Base-by-base conservation (phyloP, 2,888 invertebrate species). In the Thumatha senex region DNA sequence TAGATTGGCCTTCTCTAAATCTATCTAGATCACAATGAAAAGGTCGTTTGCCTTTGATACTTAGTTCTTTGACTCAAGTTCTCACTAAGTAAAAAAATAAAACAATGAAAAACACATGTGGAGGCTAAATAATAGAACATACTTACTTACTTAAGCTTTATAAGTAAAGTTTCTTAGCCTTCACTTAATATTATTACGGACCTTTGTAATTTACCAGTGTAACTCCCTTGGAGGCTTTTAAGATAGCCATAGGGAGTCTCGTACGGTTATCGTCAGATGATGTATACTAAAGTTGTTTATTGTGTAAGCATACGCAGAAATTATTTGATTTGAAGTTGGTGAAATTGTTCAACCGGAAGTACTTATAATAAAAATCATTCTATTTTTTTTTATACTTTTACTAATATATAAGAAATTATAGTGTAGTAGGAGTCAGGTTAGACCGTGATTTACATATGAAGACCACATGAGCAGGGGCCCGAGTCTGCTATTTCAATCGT, bases 191-290 rank as follows among this genome's bases (percentile, higher is more conserved):
- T 58, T 18, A 56, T 54, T 45, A 57, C 54, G 7, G 2, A 35
- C 34, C 35, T 34, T 46, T 47, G 48, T 52, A 56, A 54, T 58
- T 54, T 56, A 60, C 48, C 40, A 48, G 11, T 60, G 46, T 53
- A 54, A 58, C 52, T 48, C 73, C 66, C 66, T 54, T 35, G 56
- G 54, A 63, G 57, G 62, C 73, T 70, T 71, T 70, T 63, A 62
- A 61, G 63, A 48, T 46, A 67, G 33, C 73, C 63, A 48, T 71
- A 54, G 70, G 73, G 64, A 47, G 65, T 56, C 70, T 50, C 44
- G 53, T 58, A 44, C 40, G 30, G 48, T 44, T 54, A 30, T 36
- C 12, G 12, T 3, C 52, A 46, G 31, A 56, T 57, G 58, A 38
- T 40, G 50, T 10, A 39, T 5, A 14, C 7, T n/a, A 30, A 33